Base-by-base conservation (phyloP, 1,140 invertebrate species). In the Drosophila lowei region DNA sequence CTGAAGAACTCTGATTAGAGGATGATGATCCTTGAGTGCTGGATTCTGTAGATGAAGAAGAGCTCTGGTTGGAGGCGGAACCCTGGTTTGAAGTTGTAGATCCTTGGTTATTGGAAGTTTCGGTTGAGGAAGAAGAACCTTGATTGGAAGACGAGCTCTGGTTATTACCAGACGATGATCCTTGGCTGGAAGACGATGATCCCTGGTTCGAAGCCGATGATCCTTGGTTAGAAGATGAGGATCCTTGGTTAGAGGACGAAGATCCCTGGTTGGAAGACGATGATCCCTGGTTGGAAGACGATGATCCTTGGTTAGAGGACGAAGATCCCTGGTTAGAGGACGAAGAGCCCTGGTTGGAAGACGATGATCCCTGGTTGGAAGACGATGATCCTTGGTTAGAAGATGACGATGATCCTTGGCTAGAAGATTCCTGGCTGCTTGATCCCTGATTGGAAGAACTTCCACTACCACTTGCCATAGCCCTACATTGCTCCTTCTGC, bases 401-500 rank as follows among this genome's bases (percentile, higher is more conserved):
- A 0, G 74, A 77, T 0, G 79, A 61, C 0, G 18, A 18, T 18
- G 18, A 25, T 25, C 54, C 73, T 25, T 78, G 71, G 9, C 56
- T 80, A 0, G 53, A 50, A 0, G 77, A 75, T 2, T 8, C 30
- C 30, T 30, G 30, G 30, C 30, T 9, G 30, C 8, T 30, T 9
- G 60, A 65, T 38, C 64, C 70, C 13, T 72, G 63, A 6, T 46
- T 74, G 7, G 79, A 78, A 44, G 72, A 58, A 9, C 48, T 65
- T 23, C 55, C 57, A 8, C 21, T 63, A 54, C 72, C 64, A 55
- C 13, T 85, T 1, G 83, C 74, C 89, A 90, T 92, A 72, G 94
- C 92, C 16, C 59, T 92, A 86, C 95, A 95, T 11, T 92, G 92
- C 63, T 92, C 78, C 23, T 92, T 89, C 2, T 92, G 77, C 11